Conservation (phyloP, 2,797 vertebrate species). For the Denticeps clupeoides region DNA sequence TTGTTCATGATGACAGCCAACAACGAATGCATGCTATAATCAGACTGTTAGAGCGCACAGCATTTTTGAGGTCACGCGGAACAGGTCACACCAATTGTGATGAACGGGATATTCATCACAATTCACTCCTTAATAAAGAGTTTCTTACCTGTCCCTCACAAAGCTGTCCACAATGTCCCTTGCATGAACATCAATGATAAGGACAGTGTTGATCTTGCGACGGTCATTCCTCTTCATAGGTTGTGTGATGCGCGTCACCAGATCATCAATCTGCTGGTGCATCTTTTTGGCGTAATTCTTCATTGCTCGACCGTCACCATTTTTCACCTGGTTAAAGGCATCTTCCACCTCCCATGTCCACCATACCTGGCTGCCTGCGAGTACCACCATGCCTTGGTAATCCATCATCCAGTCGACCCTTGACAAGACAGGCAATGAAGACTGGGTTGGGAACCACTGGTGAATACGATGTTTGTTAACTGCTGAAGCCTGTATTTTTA, state of each 20-base stretch:
- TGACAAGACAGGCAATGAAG: background rate
- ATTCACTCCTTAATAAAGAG: background rate
- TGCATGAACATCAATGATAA: slow-evolving; percentile 93
- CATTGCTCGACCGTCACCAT: slow-evolving; percentile 78
- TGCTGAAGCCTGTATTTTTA: no score
- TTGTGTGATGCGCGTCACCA: slow-evolving; percentile 74
- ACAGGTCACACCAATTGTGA: no score
- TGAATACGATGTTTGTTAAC: no score
- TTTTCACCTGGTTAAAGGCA: slow-evolving; percentile 69
- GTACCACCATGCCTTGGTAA: slow-evolving; percentile 91
- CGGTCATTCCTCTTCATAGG: slow-evolving; percentile 78
- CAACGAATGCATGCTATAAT: no score
- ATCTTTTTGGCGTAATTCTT: slow-evolving; percentile 77
- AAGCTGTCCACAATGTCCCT: slow-evolving; percentile 88
- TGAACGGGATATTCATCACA: background rate
- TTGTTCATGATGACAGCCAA: no score
- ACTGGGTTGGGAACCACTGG: background rate
- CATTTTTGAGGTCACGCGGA: no score
- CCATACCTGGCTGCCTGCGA: slow-evolving; percentile 90
- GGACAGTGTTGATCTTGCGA: slow-evolving; percentile 84
- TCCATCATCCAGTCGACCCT: slow-evolving; percentile 94
- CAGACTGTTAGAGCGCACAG: no score
- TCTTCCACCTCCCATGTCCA: slow-evolving; percentile 98
- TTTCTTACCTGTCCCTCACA: slow-evolving; percentile 71
- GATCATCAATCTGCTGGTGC: slow-evolving; percentile 79